phyloP scores from a whole-genome alignment of 2,888 invertebrate genomes.

The Teleogryllus oceanicus region DNA sequence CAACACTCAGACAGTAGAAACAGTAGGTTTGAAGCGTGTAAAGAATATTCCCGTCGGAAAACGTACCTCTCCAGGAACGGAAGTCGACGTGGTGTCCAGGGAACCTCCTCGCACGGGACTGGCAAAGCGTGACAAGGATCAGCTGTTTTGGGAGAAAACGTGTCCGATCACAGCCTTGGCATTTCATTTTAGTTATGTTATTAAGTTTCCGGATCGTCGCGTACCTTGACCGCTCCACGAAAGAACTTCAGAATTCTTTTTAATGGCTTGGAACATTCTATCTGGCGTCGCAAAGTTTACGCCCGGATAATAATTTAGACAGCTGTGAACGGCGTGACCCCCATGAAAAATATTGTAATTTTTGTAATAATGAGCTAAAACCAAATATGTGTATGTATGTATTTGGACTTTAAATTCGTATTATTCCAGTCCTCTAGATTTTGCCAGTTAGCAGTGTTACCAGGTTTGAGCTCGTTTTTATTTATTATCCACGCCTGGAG shows the following conservation, averaged over 20 bases:
- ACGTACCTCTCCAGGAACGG: background rate
- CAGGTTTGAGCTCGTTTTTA: too few species aligned
- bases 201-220: background rate
- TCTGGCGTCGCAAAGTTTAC: background rate
- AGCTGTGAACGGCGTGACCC: background rate
- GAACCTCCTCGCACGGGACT: background rate
- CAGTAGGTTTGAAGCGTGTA: background rate
- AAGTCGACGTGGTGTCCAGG: background rate
- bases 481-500: too few species aligned
- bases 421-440: too few species aligned
- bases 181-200: conserved; percentile 10
- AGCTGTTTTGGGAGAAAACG: background rate
- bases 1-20: background rate
- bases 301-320: background rate
- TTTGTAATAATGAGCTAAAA: too few species aligned
- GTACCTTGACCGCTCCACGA: background rate
- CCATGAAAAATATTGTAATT: too few species aligned
- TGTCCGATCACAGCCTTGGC: background rate
- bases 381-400: too few species aligned
- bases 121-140: background rate
- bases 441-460: too few species aligned
- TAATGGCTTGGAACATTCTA: background rate
- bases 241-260: background rate
- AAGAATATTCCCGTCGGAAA: background rate
- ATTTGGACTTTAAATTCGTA: too few species aligned